Evolutionary conservation across 2,888 invertebrate species (phyloP), one percentile per base, ranked within the genome.

Genomic region (Trichogramma dendrolimi): DNA sequence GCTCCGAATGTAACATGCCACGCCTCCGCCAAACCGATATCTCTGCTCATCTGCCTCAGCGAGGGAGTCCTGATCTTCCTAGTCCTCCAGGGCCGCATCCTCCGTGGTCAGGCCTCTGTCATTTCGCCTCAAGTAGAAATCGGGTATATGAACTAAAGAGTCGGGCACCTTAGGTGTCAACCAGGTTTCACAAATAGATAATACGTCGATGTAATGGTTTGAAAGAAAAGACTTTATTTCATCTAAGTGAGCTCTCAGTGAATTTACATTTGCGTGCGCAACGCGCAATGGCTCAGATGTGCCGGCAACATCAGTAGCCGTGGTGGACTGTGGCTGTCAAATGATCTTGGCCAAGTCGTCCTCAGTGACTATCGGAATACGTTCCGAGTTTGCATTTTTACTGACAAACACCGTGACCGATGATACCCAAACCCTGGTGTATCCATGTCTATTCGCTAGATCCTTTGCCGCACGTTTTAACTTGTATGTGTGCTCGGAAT

Each of bases 221-320:
- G 7, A 10, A 44, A 44, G 14, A 8, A 55, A 10, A 4, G 4
- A 4, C 10, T 44, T 5, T 6, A 55, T 55, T 46, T 55, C 7
- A 3, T 2, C 4, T 7, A 44, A 38, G 39, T 55, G 55, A 8
- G 14, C 55, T 46, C 10, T 4, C 6, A 55, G 1, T 27, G 55
- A 55, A 46, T 55, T 55, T 27, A 11, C 55, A 55, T 46, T 55
- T 4, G 39, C 8, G 4, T 55, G 46, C 11, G 55, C 55, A 4
- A 55, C 6, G n/a, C 46, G 55, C n/a, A 55, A 11, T 1, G n/a
- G n/a, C n/a, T 14, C 14, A 14, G 14, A 14, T 14, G 14, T 14
- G 14, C 14, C 14, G 14, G 14, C 14, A 14, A 2, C 14, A 14
- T 14, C 14, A 14, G 14, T 14, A 14, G 14, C 14, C 14, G 14